Evolutionary conservation across 2,888 invertebrate genomes (phyloP).

Genomic region (Lepidocyrtinus sp.): DNA sequence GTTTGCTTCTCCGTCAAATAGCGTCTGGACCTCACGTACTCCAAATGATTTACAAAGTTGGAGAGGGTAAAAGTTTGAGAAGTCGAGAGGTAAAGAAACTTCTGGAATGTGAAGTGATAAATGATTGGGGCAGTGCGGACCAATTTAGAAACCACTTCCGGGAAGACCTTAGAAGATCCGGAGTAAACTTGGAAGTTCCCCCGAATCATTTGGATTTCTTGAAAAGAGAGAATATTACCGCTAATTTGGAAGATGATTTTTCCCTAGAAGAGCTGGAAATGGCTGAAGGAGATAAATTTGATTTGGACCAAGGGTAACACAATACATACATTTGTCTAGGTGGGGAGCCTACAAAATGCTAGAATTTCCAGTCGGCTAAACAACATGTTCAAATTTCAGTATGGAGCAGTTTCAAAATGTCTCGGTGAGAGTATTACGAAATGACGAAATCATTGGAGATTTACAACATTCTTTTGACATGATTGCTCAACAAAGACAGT

Average conservation of each 20-base stretch:
- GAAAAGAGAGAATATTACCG: conserved; percentile 16
- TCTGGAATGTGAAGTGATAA: conserved; percentile 80
- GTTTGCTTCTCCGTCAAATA: conserved; percentile 79
- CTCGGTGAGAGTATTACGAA: conserved; percentile 76
- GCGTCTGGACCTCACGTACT: conserved; percentile 81
- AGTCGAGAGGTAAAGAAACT: conserved; percentile 71
- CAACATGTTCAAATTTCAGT: conserved; percentile 43
- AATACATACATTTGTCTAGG: neutral
- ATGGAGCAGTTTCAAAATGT: conserved; percentile 73
- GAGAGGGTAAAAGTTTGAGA: conserved; percentile 67
- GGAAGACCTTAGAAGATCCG: conserved; percentile 74
- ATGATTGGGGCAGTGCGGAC: conserved; percentile 75
- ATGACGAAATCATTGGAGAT: conserved; percentile 74
- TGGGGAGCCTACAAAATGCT: neutral
- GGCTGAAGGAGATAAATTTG: conserved; percentile 53
- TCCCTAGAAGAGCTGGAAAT: conserved; percentile 50
- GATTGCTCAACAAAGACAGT: conserved; percentile 76
- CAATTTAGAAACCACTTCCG: conserved; percentile 78
- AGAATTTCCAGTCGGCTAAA: neutral
- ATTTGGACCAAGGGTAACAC: conserved; percentile 63
- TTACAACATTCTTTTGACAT: conserved; percentile 78
- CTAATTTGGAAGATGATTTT: conserved; percentile 23
- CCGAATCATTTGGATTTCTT: conserved; percentile 43
- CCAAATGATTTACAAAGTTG: conserved; percentile 79
- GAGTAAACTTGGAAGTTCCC: conserved; percentile 59